Conservation (phyloP, 2,888 invertebrate species). For the Aphidoletes aphidimyza region DNA sequence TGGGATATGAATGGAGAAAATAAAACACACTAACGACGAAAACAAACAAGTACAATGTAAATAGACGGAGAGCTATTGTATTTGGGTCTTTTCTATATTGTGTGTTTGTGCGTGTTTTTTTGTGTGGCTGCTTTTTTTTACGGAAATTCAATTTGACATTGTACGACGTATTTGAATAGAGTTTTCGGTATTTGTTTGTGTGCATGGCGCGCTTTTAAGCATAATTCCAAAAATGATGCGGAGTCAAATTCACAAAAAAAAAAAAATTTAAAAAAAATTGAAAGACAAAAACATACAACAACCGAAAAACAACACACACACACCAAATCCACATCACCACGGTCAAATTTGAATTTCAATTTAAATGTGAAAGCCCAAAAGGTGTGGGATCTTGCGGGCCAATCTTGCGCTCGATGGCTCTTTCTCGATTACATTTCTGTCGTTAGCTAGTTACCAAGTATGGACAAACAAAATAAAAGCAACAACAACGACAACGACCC, state of each 20-base stretch:
- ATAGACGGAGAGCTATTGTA: not conserved
- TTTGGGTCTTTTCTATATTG: not conserved
- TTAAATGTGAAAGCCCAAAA: slow-evolving; percentile 21
- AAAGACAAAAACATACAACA: not conserved
- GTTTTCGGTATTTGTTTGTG: too few relatives aligned
- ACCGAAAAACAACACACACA: not conserved
- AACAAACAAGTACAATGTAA: too few relatives aligned
- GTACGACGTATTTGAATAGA: not conserved
- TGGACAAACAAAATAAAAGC: slow-evolving; percentile 29
- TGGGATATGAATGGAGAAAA: slow-evolving; percentile 16
- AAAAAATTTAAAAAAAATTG: too few relatives aligned
- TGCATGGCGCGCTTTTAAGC: too few relatives aligned
- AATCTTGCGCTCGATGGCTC: not conserved
- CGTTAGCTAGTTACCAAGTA: slow-evolving; percentile 31
- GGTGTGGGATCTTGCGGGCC: not conserved
- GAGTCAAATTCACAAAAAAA: too few relatives aligned
- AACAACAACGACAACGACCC: not conserved
- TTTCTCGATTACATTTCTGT: not conserved
- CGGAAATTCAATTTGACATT: not conserved
- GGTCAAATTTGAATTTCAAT: too few relatives aligned
- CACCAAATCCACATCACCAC: not conserved
- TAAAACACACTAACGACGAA: not conserved
- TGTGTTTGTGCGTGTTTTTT: not conserved
- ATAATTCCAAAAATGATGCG: too few relatives aligned
- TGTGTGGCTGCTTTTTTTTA: too few relatives aligned